Evolutionary conservation across 2,113 vertebrate species (phyloP).

Genomic region (Chloroceryle aenea): DNA sequence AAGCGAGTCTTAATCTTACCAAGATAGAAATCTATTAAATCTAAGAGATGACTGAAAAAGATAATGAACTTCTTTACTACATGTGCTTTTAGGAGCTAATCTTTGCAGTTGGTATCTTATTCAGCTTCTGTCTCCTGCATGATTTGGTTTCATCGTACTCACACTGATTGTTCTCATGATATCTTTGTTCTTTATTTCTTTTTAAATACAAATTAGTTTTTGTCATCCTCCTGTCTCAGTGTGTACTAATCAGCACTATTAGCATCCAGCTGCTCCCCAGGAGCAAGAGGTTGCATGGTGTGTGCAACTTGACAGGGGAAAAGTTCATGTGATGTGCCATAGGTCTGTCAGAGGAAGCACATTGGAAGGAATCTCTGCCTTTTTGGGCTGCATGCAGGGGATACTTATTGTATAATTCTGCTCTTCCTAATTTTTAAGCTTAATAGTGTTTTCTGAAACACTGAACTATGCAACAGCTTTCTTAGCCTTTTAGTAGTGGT

Average conservation of each 20-base stretch:
- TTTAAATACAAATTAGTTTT: background rate
- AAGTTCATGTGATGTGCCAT: background rate
- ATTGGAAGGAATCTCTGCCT: background rate
- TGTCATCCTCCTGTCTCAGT: background rate
- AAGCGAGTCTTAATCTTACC: conserved; percentile 44
- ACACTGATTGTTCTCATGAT: background rate
- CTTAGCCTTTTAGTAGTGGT: background rate
- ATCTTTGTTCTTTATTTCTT: background rate
- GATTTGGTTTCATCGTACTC: background rate
- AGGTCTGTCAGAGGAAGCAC: background rate
- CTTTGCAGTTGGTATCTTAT: background rate
- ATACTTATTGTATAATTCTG: background rate
- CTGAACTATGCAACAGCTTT: background rate
- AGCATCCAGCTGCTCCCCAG: background rate
- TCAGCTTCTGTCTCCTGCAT: background rate
- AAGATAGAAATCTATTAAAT: conserved; percentile 8
- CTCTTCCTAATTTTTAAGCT: background rate
- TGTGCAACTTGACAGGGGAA: background rate
- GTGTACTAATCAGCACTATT: background rate
- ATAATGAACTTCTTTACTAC: conserved; percentile 24
- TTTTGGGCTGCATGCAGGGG: background rate
- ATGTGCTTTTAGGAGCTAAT: conserved; percentile 1
- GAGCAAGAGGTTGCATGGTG: background rate
- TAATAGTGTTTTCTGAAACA: background rate
- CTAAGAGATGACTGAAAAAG: background rate